Conservation (phyloP, 1,140 invertebrate species). For the Vanessa atalanta region DNA sequence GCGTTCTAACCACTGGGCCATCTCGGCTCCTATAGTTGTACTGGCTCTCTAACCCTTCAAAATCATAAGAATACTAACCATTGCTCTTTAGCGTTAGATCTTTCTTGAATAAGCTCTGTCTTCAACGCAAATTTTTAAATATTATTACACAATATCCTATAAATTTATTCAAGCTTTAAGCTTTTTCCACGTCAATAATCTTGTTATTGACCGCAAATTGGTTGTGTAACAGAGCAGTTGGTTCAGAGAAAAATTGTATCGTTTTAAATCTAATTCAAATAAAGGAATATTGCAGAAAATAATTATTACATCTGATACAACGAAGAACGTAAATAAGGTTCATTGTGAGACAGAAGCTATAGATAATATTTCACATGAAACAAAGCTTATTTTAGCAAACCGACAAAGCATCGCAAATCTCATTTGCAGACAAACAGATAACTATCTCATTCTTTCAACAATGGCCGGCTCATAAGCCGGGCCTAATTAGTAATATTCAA, state of each 20-base stretch:
- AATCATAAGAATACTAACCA: no score
- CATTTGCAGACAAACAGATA: conserved; percentile 76
- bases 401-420: conserved; percentile 79
- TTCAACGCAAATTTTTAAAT: not conserved
- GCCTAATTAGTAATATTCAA: conserved; percentile 80
- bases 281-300: conserved; percentile 16
- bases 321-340: conserved; percentile 40
- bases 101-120: not conserved
- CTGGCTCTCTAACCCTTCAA: no score
- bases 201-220: not conserved
- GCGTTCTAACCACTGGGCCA: no score
- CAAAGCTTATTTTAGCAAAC: conserved; percentile 69
- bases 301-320: conserved; percentile 48
- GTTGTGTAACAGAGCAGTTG: no score
- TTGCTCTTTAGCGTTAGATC: no score
- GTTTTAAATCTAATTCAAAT: not conserved
- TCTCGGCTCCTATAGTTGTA: no score
- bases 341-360: conserved; percentile 41
- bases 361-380: conserved; percentile 75
- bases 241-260: not conserved
- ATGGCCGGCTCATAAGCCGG: conserved; percentile 76
- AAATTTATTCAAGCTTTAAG: not conserved
- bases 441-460: conserved; percentile 79
- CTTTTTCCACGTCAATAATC: not conserved
- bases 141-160: not conserved